phyloP scores from a whole-genome alignment of 2,113 vertebrate genomes.

The Gymnarchus niloticus region DNA sequence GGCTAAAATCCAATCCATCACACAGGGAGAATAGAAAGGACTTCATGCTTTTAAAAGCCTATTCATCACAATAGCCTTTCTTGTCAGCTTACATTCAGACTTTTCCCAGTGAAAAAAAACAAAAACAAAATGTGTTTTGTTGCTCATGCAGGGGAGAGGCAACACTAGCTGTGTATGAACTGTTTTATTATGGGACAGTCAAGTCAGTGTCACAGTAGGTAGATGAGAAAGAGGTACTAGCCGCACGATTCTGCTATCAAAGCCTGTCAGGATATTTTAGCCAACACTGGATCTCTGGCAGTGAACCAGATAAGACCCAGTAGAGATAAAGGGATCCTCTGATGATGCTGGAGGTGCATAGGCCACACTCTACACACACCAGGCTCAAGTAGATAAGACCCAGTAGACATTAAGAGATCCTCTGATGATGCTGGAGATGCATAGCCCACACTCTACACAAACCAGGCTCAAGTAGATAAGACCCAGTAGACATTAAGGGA shows the following conservation, averaged over 20 bases:
- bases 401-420: too few species aligned
- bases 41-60: slow-evolving; percentile 64
- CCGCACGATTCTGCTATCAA: background rate
- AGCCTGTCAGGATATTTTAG: background rate
- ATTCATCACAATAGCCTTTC: slow-evolving; percentile 60
- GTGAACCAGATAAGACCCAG: too few species aligned
- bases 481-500: too few species aligned
- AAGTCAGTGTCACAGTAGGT: background rate
- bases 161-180: slow-evolving; percentile 52
- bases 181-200: slow-evolving; percentile 16
- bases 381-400: too few species aligned
- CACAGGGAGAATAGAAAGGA: slow-evolving; percentile 40
- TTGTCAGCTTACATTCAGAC: slow-evolving; percentile 56
- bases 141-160: slow-evolving; percentile 40
- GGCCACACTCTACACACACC: too few species aligned
- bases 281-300: background rate
- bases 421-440: too few species aligned
- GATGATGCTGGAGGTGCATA: too few species aligned
- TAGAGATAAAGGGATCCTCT: too few species aligned
- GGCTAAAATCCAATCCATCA: slow-evolving; percentile 62
- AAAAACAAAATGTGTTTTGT: slow-evolving; percentile 46
- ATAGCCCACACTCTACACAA: too few species aligned
- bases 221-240: background rate
- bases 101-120: slow-evolving; percentile 50
- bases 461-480: too few species aligned